Percentiles rank a stretch among this genome's conserved stretches.
phyloP scores from a whole-genome alignment of 2,113 vertebrate species.

The Serilophus lunatus region DNA sequence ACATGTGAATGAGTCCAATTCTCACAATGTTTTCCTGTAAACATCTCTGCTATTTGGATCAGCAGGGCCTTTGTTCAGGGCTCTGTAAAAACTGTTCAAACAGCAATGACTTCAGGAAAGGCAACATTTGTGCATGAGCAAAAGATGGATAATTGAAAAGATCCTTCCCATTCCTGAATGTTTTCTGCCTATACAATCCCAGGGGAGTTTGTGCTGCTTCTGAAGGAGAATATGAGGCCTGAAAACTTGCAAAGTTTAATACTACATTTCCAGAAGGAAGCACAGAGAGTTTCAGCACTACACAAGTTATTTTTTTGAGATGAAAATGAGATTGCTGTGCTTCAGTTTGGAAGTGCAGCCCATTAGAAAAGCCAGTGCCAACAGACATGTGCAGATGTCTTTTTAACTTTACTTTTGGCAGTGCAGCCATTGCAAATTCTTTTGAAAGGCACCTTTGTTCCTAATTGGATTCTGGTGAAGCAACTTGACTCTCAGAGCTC shows the following conservation, averaged over 20 bases:
- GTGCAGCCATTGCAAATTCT: not conserved
- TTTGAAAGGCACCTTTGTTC: conserved; percentile 48
- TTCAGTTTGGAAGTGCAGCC: not conserved
- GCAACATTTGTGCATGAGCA: not conserved
- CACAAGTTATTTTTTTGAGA: not conserved
- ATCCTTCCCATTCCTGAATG: conserved; percentile 1
- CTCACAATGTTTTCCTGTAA: not conserved
- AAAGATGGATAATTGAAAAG: conserved; percentile 9
- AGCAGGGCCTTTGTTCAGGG: not conserved
- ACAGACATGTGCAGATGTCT: not conserved
- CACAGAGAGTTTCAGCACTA: not conserved
- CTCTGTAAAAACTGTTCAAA: not conserved
- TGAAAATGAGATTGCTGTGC: conserved; percentile 6
- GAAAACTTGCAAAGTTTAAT: not conserved
- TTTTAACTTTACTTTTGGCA: not conserved
- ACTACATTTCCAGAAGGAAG: conserved; percentile 15
- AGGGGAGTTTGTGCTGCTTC: not conserved
- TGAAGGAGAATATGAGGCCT: not conserved
- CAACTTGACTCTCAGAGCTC: not conserved
- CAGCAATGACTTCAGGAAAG: not conserved
- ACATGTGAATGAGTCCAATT: conserved; percentile 24
- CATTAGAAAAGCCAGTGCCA: not conserved
- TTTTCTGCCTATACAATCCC: not conserved
- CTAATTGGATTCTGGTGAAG: conserved; percentile 10
- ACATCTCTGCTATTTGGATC: not conserved